Evolutionary conservation across 2,113 vertebrate genomes (phyloP), one percentile per base, ranked within the genome.

Genomic region (Eonycteris spelaea): DNA sequence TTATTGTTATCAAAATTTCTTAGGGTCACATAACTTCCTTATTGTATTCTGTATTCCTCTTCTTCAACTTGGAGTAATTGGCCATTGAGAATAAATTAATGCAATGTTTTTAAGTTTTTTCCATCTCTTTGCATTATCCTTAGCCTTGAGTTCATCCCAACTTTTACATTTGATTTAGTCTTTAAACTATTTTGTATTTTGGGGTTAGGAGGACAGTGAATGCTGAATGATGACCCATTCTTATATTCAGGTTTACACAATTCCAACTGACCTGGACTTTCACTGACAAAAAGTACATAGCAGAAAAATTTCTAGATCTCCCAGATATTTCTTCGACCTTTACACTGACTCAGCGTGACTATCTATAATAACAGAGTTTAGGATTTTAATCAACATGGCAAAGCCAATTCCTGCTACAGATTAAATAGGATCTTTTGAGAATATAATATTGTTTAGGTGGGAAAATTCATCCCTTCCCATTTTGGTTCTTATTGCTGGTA

Each of bases 1-100:
- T 28, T 75, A 35, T 28, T 70, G 43, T 96, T 91, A 88, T 57
- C 70, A 88, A 33, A 94, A 97, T 89, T 95, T 75, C 48, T 53
- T 82, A 45, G 22, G 59, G 8, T 71, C 35, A 57, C 38, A 82
- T 68, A 45, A 67, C 26, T 33, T 83, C 57, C 6, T 51, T 59
- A 18, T 26, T 94, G 38, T 21, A 45, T 90, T 73, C 71, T 90
- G 11, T 19, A 80, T 82, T 94, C 70, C 57, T 79, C 28, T 87
- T 94, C 43, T 93, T 95, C 30, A 77, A 6, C 68, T 74, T 87
- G 71, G 35, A 21, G 1, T 75, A 45, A 48, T 30, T 95, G n/a
- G 15, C 28, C 38, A n/a, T 61, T 75, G n/a, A 97, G 30, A 87
- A 90, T 48, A 80, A 87, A 71, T 61, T 6, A 90, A 85, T 40